Percentiles rank a stretch among this genome's conserved stretches.
Evolutionary conservation across 2,113 vertebrate species (phyloP).

Genomic region (human (Homo sapiens)): DNA sequence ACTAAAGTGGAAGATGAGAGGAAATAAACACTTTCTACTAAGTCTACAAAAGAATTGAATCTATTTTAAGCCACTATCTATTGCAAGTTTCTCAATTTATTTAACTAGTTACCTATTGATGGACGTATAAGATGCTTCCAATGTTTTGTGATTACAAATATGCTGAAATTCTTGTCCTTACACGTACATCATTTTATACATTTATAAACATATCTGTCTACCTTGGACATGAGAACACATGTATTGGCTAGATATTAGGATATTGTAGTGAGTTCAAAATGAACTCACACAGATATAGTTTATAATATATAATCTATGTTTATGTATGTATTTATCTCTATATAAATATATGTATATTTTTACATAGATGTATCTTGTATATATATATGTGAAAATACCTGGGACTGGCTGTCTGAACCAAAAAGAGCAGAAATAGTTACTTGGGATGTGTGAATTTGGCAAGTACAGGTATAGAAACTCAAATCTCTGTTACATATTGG

Average conservation of each 20-base stretch:
- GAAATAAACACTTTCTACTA: background rate
- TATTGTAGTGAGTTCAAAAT: background rate
- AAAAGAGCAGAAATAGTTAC: background rate
- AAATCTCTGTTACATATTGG: background rate
- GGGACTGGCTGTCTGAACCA: background rate
- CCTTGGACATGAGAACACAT: background rate
- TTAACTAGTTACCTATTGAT: background rate
- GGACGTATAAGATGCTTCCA: background rate
- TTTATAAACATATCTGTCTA: background rate
- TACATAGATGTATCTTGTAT: background rate
- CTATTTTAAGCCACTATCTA: background rate
- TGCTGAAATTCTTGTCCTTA: background rate
- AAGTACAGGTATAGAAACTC: background rate
- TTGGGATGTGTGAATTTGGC: background rate
- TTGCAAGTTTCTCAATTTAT: background rate
- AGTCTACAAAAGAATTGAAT: background rate
- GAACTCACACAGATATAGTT: background rate
- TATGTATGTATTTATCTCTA: background rate
- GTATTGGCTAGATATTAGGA: background rate
- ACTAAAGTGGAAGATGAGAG: background rate
- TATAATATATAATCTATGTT: background rate
- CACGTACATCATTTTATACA: background rate
- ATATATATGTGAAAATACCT: background rate
- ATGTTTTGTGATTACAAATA: conserved; percentile 5
- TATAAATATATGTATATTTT: background rate